These are phyloP conservation scores for Sebastes cheni DNA, from an alignment of 2,797 vertebrate species.

Conservation along the genomic window DNA sequence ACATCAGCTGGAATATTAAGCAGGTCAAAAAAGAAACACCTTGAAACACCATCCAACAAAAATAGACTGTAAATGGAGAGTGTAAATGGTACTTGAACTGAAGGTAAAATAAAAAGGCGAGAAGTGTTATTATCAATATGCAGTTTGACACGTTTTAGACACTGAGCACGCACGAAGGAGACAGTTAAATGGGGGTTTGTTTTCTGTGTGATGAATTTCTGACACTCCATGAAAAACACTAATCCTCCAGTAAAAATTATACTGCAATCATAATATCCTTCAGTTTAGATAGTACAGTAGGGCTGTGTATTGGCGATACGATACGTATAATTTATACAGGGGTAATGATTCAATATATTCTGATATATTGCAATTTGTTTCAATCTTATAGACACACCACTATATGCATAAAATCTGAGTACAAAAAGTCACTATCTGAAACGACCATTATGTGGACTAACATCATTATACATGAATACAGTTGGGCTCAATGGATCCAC, in stretches of 20 bases:
- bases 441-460: too few relatives aligned
- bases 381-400: too few relatives aligned
- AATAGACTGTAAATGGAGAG: not conserved
- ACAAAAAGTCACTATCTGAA: too few relatives aligned
- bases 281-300: not conserved
- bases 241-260: not conserved
- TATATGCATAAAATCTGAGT: too few relatives aligned
- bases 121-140: not conserved
- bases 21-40: slow-evolving; percentile 48
- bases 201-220: not conserved
- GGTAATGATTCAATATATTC: too few relatives aligned
- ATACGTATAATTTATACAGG: too few relatives aligned
- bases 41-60: slow-evolving; percentile 46
- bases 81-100: not conserved
- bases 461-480: too few relatives aligned
- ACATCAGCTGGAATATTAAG: slow-evolving; percentile 59
- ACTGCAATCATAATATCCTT: not conserved
- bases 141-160: not conserved
- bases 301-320: too few relatives aligned
- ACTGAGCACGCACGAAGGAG: not conserved
- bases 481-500: too few relatives aligned
- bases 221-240: not conserved
- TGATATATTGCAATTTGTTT: too few relatives aligned
- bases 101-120: not conserved
- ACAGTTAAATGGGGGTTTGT: not conserved